Percentiles rank a stretch among this genome's conserved stretches.
Conservation (phyloP, 2,888 invertebrate species). For the Sminthurinus aureus region DNA sequence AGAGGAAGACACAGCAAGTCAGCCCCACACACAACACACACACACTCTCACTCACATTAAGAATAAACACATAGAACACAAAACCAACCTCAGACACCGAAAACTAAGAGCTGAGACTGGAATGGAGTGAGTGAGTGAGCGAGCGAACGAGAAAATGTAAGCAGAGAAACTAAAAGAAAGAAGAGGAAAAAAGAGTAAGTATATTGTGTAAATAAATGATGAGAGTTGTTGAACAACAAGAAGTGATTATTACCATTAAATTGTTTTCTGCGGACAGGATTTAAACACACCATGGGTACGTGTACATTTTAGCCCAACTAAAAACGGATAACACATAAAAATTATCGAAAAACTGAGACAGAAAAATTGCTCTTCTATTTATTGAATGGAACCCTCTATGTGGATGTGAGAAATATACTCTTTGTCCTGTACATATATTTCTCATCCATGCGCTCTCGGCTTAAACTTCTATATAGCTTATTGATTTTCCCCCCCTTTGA, state of each 20-base stretch:
- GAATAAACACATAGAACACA: neutral
- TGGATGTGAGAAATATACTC: conserved; percentile 14
- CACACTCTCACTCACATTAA: too few species aligned
- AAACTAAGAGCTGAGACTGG: neutral
- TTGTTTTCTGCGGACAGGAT: conserved; percentile 28
- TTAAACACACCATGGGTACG: conserved; percentile 32
- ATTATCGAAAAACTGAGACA: conserved; percentile 22
- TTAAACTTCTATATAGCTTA: conserved; percentile 24
- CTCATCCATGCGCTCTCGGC: conserved; percentile 14
- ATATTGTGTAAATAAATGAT: too few species aligned
- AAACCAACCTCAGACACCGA: neutral
- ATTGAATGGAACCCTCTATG: conserved; percentile 10
- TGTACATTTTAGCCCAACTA: conserved; percentile 20
- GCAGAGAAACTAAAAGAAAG: neutral
- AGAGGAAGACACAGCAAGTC: too few species aligned
- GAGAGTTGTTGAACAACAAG: neutral
- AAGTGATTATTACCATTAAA: conserved; percentile 25
- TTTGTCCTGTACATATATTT: too few species aligned
- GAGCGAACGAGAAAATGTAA: neutral
- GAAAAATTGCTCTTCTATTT: conserved; percentile 27
- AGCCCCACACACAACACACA: too few species aligned
- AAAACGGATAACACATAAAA: conserved; percentile 29
- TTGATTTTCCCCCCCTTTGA: conserved; percentile 18
- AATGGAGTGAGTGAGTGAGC: too few species aligned
- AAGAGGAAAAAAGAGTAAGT: neutral